Evolutionary conservation across 2,797 vertebrate species (phyloP), one percentile per base, ranked within the genome.

Genomic region (Sylvilagus floridanus): DNA sequence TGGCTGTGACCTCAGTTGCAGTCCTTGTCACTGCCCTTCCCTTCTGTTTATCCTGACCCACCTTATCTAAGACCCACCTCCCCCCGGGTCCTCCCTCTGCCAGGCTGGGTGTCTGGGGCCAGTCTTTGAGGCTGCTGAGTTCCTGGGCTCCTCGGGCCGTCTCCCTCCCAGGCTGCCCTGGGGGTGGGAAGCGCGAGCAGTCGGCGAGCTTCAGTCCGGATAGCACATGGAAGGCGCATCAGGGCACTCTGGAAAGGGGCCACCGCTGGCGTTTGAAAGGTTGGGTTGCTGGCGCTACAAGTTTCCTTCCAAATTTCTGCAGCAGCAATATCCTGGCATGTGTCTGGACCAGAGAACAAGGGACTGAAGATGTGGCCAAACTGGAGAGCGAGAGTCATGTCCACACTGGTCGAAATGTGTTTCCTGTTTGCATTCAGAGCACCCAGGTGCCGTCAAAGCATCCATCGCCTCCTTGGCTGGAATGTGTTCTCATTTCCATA

Each of bases 181-280:
- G 26, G 32, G 32, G 19, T 10, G 28, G 8, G 5, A 17, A 22
- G 21, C 60, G 37, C 1, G 32, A n/a, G 26, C 28, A 66, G 66
- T 12, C 22, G 24, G n/a, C 52, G 5, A 52, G 22, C 69, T 68
- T 88, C 84, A 13, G 47, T 8, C 16, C 35, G 26, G 50, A 30
- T 63, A 35, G 2, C 26, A 11, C 22, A 12, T 0, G 0, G 4
- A 60, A 77, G 22, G 21, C 10, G 50, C 24, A 17, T 30, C 7
- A 7, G 12, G 17, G 60, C 63, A 47, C 12, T 3, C 9, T 13
- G 3, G 2, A 4, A 65, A 63, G n/a, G 21, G 24, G 52, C 42
- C 75, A 57, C 30, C 19, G 26, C 3, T 22, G 65, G 26, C 32
- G 2, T 14, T 11, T 2, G 68, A 82, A 90, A 77, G 69, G 9